Conservation (phyloP, 2,888 invertebrate species). For the Ditula angustiorana region DNA sequence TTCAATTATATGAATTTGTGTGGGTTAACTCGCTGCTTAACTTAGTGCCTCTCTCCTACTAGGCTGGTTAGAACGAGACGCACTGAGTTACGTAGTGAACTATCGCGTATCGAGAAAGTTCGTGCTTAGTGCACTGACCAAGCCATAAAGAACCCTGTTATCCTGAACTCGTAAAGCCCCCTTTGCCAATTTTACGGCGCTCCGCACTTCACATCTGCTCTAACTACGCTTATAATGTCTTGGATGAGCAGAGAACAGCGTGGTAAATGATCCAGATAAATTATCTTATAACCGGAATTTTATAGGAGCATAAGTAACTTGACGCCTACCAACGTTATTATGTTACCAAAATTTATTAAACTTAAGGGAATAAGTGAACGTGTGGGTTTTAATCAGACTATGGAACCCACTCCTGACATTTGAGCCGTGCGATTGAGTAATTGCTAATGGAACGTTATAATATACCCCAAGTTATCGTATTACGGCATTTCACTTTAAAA, state of each 20-base stretch:
- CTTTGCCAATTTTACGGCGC: conserved; percentile 17
- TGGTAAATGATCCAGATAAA: conserved; percentile 21
- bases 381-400: not conserved
- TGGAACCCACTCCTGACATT: not conserved
- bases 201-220: not conserved
- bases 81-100: not conserved
- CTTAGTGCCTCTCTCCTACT: too few relatives aligned
- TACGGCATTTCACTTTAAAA: too few relatives aligned
- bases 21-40: too few relatives aligned
- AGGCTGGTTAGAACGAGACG: too few relatives aligned
- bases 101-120: not conserved
- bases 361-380: not conserved
- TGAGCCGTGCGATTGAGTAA: not conserved
- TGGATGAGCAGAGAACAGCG: not conserved
- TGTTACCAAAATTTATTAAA: conserved; percentile 9
- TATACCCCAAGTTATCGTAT: too few relatives aligned
- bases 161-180: not conserved
- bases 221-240: conserved; percentile 12
- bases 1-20: too few relatives aligned
- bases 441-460: not conserved
- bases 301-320: conserved; percentile 18
- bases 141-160: conserved; percentile 16
- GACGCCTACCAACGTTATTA: conserved; percentile 1
- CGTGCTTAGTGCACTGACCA: conserved; percentile 16
- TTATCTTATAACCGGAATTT: conserved; percentile 22